Conservation (phyloP, 2,113 vertebrate species). For the Pseudopipra pipra region DNA sequence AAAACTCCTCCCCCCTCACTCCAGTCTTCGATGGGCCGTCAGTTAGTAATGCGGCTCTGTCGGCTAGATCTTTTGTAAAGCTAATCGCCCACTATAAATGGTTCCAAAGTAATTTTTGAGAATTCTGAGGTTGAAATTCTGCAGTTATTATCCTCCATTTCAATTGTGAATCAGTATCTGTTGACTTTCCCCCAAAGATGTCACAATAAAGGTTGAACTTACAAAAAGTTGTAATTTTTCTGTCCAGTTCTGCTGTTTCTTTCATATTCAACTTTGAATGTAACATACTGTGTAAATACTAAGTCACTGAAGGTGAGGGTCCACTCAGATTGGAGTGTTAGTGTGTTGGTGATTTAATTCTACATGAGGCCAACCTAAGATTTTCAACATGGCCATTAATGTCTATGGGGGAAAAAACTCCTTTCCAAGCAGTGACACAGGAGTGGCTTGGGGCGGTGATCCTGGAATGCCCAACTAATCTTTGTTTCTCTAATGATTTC, state of each 20-base stretch:
- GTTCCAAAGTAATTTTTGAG: background rate
- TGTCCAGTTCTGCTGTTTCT: background rate
- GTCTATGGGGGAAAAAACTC: background rate
- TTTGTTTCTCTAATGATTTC: background rate
- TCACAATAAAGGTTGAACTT: background rate
- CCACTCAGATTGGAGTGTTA: background rate
- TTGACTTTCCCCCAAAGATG: background rate
- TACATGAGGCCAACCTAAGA: background rate
- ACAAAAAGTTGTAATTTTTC: background rate
- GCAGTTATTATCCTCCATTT: background rate
- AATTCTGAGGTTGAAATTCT: background rate
- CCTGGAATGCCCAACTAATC: background rate
- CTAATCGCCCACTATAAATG: background rate
- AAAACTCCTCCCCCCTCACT: no score
- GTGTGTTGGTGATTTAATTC: background rate
- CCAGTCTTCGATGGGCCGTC: no score
- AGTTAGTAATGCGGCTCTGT: no score
- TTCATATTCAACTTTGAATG: background rate
- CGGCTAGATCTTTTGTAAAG: no score
- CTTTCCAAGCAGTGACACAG: background rate
- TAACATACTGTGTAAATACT: background rate
- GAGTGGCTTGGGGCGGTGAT: background rate
- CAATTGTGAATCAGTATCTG: background rate
- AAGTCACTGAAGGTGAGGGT: background rate
- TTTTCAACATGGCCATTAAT: background rate